Conservation (phyloP, 2,113 vertebrate species). For the Mobula hypostoma region DNA sequence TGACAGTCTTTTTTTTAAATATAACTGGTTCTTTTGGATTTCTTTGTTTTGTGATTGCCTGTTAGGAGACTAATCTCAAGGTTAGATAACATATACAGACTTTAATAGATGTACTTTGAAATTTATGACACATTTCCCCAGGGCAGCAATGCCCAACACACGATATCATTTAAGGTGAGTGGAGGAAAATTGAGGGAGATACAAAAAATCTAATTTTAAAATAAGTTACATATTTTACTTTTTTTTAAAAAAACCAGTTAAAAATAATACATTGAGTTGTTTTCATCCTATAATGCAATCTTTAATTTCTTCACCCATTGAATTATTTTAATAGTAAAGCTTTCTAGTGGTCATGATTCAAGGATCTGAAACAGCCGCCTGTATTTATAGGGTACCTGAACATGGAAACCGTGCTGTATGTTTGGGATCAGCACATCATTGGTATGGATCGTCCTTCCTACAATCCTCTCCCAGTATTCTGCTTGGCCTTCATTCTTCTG, state of each 20-base stretch:
- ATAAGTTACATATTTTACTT: neutral
- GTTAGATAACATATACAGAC: too few species aligned
- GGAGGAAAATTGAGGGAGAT: too few species aligned
- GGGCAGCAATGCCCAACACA: too few species aligned
- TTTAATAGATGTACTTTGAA: too few species aligned
- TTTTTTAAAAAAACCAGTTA: neutral
- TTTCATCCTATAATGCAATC: neutral
- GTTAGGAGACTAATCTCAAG: too few species aligned
- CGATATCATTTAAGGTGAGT: too few species aligned
- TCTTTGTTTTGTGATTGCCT: too few species aligned
- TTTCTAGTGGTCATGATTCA: neutral
- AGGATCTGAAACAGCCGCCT: neutral
- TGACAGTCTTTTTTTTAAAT: too few species aligned
- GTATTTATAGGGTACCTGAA: conserved; percentile 43
- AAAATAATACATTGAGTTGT: neutral
- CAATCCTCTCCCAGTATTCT: conserved; percentile 41
- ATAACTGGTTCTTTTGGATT: too few species aligned
- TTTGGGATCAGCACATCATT: conserved; percentile 48
- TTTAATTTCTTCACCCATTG: neutral
- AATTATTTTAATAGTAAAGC: neutral
- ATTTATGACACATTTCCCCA: neutral
- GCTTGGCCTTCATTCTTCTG: conserved; percentile 41
- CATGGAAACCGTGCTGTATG: conserved; percentile 44
- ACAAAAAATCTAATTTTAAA: neutral
- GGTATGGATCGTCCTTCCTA: conserved; percentile 42